A percentile compares a stretch with the other conserved stretches of the same genome.
Conservation (phyloP, 1,140 invertebrate species). For the Tetramorium parvispinum region DNA sequence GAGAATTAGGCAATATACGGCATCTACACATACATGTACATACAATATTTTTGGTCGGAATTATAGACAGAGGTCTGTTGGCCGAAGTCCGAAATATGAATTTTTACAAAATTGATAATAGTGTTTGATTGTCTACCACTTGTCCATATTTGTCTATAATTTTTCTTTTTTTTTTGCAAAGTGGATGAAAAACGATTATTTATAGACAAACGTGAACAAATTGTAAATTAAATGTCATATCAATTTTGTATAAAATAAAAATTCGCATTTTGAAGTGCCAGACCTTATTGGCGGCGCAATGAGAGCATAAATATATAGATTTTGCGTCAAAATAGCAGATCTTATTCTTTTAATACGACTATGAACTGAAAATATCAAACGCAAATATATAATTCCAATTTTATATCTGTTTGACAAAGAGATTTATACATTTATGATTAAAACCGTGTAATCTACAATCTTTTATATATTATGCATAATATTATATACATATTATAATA, state of each 20-base stretch:
- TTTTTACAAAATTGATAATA: too few relatives aligned
- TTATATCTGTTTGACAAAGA: not conserved
- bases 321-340: not conserved
- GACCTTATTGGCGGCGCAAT: not conserved
- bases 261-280: too few relatives aligned
- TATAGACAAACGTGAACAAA: too few relatives aligned
- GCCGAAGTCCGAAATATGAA: too few relatives aligned
- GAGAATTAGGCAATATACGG: conserved; percentile 61
- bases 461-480: not conserved
- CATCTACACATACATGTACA: not conserved
- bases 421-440: not conserved
- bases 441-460: not conserved
- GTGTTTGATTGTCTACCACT: too few relatives aligned
- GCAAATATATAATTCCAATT: not conserved
- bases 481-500: not conserved
- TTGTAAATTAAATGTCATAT: too few relatives aligned
- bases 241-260: too few relatives aligned
- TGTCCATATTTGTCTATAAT: too few relatives aligned
- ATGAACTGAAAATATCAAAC: not conserved
- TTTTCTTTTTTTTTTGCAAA: too few relatives aligned
- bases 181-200: too few relatives aligned
- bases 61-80: too few relatives aligned
- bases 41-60: too few relatives aligned
- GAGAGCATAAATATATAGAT: not conserved
- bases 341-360: not conserved